Base-by-base conservation (phyloP, 2,888 invertebrate genomes). In the Drosophila setosimentum region DNA sequence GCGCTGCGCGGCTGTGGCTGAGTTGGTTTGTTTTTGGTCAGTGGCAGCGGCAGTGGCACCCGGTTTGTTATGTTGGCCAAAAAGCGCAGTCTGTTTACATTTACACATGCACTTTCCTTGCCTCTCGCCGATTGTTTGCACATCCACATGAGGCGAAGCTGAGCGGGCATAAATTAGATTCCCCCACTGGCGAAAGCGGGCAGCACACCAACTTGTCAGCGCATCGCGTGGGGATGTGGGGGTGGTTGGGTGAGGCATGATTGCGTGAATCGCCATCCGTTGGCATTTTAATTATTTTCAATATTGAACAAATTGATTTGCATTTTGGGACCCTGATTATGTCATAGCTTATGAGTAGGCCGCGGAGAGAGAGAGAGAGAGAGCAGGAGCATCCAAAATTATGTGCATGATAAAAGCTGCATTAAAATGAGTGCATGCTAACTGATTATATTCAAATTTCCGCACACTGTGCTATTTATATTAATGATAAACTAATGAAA, bases 291-390 rank as follows among this genome's bases (percentile, higher is more conserved):
- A 89, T 89, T 89, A 89, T 91, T 89, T 90, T 84, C 87, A 90
- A 89, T 91, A 91, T 90, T 88, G 84, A 87, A 84, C 87, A 86
- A 91, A 91, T 89, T 91, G 82, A 90, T 89, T 91, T 91, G 84
- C 87, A 88, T 88, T 89, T 89, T 89, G 80, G 85, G 71, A 68
- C 75, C 78, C 80, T 86, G 87, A 89, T 87, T 89, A 89, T 90
- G 84, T 80, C 77, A 69, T 72, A 66, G 80, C 78, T 72, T 70
- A 71, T 71, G 62, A 72, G 63, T 76, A 51, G 55, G 51, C 48
- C 33, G 32, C 35, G 33, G 35, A 24, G n/a, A 35, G 54, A 37
- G 33, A 40, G 40, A 37, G 3, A 35, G 2, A 33, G 33, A 35
- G 35, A 35, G 6, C 37, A n/a, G 13, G 32, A 32, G 45, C 50